Evolutionary conservation across 2,797 vertebrate species (phyloP), one percentile per base, ranked within the genome.

Genomic region (Vespertilio murinus): DNA sequence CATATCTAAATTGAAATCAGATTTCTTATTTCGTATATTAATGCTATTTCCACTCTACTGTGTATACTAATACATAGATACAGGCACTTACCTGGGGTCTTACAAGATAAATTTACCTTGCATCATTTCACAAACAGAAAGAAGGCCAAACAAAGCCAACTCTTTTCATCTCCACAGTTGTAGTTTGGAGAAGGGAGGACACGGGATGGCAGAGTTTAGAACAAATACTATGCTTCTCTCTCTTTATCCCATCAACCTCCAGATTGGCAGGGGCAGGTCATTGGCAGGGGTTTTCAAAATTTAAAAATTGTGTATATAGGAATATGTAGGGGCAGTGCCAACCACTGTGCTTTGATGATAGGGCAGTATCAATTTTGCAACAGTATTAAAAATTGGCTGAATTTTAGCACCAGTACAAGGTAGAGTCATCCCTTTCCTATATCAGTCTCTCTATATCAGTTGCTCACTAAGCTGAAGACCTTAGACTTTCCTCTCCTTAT

Each of bases 101-200:
- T 74, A 4, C 23, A 91, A 74, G 67, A 83, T 25, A 90, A 80
- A 80, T n/a, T 61, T 79, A 7, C 49, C 74, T 93, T 88, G 9
- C 12, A 61, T 84, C 71, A 73, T 84, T 80, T 79, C 23, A 30
- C 20, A 91, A 38, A 91, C 40, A 84, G 30, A 80, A 93, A 83
- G 59, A 20, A 71, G 23, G 5, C 6, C 56, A 47, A 74, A 89
- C 65, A 40, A 94, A 5, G 10, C 2, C 30, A 87, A 35, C 8
- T 83, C 33, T 40, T 56, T 95, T 88, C 77, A 81, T 84, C 23
- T 42, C 4, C 40, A 84, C 35, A 74, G 20, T 73, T 64, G 47
- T 17, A 77, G 40, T 87, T 56, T 20, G 6, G 25, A 47, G 10
- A 59, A 88, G n/a, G 17, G 18, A 59, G 3, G 7, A 88, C 2